A percentile compares a stretch with the other conserved stretches of the same genome.
Conservation (phyloP, 2,113 vertebrate genomes). For the Cryptotis parvus region DNA sequence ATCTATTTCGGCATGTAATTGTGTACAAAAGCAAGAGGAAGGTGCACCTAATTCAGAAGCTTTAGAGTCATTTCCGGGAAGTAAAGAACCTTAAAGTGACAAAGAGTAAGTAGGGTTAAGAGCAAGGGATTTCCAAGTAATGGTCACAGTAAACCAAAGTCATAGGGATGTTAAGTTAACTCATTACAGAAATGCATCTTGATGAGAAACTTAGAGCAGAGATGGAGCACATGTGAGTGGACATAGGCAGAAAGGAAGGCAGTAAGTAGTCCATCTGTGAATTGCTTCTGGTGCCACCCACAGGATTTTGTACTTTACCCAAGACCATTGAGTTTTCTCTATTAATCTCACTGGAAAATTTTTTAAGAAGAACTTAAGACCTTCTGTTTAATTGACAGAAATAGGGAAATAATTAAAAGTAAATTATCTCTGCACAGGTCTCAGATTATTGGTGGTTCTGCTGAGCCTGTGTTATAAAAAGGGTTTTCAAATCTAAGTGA, state of each 20-base stretch:
- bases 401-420: constrained; percentile 28
- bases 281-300: neutral
- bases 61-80: neutral
- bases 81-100: neutral
- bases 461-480: constrained; percentile 30
- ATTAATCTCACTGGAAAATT: constrained; percentile 16
- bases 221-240: neutral
- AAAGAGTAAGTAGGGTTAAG: neutral
- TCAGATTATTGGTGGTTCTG: constrained; percentile 7
- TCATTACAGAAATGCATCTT: neutral
- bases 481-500: constrained; percentile 32
- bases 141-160: neutral
- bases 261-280: neutral
- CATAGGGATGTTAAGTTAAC: neutral
- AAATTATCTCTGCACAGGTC: neutral
- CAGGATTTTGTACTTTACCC: neutral
- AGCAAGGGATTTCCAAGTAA: neutral
- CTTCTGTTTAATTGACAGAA: constrained; percentile 22
- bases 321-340: neutral
- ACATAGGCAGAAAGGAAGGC: neutral
- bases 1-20: neutral
- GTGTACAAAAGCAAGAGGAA: neutral
- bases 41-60: neutral
- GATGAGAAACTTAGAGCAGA: neutral
- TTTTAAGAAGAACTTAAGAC: constrained; percentile 40